Evolutionary conservation across 2,113 vertebrate genomes (phyloP), one percentile per base, ranked within the genome.

Genomic region (Calyptomena viridis): DNA sequence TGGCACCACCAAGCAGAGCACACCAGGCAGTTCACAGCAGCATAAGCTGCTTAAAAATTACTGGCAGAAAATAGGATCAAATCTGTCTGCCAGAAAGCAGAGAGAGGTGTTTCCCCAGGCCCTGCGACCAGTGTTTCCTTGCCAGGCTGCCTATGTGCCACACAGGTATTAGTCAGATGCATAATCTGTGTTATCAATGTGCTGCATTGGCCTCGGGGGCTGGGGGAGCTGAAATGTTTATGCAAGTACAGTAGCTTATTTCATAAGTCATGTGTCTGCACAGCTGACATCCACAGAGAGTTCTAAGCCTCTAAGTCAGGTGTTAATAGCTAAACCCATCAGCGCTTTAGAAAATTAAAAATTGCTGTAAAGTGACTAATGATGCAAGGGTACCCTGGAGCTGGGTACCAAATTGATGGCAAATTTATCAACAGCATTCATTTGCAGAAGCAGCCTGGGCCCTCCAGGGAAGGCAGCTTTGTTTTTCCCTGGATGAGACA

Each of bases 171-270:
- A 71, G 84, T 53, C 73, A 89, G 91, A 55, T 6, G 59, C 71
- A 63, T 25, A 20, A 86, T 55, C 93, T 69, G 71, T 28, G 50
- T 79, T 81, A 87, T 40, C 87, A 35, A 35, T n/a, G 84, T 33
- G 75, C 94, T 71, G 82, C 3, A 0, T 0, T 49, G 62, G 89
- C 89, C 88, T 10, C 37, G 0, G 91, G 82, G 84, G 53, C 62
- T 1, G 1, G 82, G 69, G 85, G 82, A 89, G 59, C 17, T 0
- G 1, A 42, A 89, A 60, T 42, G 46, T 87, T 90, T 63, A 55
- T 93, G 90, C 87, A 94, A 95, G 87, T 82, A 62, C 86, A 93
- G 87, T 27, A 71, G 79, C 87, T 92, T 67, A 93, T 90, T 94
- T 93, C 73, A 0, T 25, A 92, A 90, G 89, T 69, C 93, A 89